These are phyloP conservation scores for Lasioglossum lativentre DNA, from an alignment of 2,888 invertebrate genomes.

Conservation along the genomic window DNA sequence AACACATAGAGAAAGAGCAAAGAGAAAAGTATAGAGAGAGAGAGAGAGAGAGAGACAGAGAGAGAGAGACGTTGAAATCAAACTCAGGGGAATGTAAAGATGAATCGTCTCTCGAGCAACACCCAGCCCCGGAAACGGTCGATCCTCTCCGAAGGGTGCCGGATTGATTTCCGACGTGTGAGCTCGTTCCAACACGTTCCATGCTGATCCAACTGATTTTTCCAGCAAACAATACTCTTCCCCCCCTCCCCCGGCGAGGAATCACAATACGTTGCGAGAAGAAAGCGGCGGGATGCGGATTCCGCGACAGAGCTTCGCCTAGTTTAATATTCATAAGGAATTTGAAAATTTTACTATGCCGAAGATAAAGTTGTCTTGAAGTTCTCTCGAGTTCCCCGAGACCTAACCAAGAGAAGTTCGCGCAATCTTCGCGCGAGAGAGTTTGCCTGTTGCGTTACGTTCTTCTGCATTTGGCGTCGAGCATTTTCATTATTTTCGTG, in stretches of 20 bases:
- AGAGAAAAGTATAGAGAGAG: slow-evolving; percentile 14
- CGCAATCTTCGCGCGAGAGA: not conserved
- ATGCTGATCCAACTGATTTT: slow-evolving; percentile 8
- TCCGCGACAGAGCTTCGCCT: not conserved
- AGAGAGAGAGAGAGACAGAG: slow-evolving; percentile 40
- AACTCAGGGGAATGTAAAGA: slow-evolving; percentile 72
- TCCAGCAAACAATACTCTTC: slow-evolving; percentile 9
- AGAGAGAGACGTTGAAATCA: slow-evolving; percentile 63
- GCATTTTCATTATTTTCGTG: not conserved
- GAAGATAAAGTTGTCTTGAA: slow-evolving; percentile 7
- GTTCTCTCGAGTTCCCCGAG: not conserved
- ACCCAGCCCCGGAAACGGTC: slow-evolving; percentile 42
- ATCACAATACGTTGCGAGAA: not conserved
- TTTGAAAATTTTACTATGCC: not conserved
- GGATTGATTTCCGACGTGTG: slow-evolving; percentile 33
- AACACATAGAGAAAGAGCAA: not conserved
- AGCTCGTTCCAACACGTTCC: slow-evolving; percentile 38
- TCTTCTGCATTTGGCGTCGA: not conserved
- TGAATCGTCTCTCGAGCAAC: slow-evolving; percentile 62
- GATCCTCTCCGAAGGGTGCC: slow-evolving; percentile 43
- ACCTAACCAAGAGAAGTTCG: not conserved
- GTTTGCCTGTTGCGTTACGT: not conserved
- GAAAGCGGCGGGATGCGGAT: not conserved
- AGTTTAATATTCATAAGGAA: not conserved
- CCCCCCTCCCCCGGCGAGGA: not conserved